Evolutionary conservation across 2,113 vertebrate genomes (phyloP), one percentile per base, ranked within the genome.

Genomic region (Bufo bufo): DNA sequence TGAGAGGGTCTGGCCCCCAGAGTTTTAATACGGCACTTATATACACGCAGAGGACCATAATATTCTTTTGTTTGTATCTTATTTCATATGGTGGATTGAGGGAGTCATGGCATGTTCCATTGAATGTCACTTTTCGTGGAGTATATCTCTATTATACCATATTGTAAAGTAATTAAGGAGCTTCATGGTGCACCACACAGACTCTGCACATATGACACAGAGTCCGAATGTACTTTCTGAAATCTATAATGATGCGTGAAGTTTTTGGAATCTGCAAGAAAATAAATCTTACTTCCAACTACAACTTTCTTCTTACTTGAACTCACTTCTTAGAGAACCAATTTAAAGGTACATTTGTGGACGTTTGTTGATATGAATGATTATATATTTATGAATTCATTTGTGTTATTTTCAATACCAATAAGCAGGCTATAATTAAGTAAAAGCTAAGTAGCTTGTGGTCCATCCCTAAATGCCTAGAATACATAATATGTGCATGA

Each of bases 401-500:
- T 78, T 8, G 20, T n/a, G 23, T 82, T 82, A 63, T 82, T 82
- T 65, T 54, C 10, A 82, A 47, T 65, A 49, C 43, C 6, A 43
- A 59, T 82, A 82, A 49, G 19, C 4, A 4, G 2, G 5, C 19
- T 49, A 65, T 47, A 65, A 65, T 66, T 49, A 66, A 52, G 19
- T 23, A 66, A 17, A 56, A 66, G 9, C 23, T 33, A 83, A 20
- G 20, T 16, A n/a, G 45, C 58, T 49, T 66, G 8, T 66, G 45
- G 10, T 12, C 20, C 11, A 12, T 50, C 61, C 45, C 20, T 20
- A 52, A 66, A 61, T 50, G 45, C 47, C 47, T 61, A 19, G 45
- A 82, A 66, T 66, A 49, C 10, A 83, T n/a, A 52, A 69, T 49
- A 47, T 83, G 49, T 69, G 63, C 69, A 58, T 74, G 50, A 56